Percentiles rank a stretch among this genome's conserved stretches.
Evolutionary conservation across 2,888 invertebrate species (phyloP).

Genomic region (Graphium colonna): DNA sequence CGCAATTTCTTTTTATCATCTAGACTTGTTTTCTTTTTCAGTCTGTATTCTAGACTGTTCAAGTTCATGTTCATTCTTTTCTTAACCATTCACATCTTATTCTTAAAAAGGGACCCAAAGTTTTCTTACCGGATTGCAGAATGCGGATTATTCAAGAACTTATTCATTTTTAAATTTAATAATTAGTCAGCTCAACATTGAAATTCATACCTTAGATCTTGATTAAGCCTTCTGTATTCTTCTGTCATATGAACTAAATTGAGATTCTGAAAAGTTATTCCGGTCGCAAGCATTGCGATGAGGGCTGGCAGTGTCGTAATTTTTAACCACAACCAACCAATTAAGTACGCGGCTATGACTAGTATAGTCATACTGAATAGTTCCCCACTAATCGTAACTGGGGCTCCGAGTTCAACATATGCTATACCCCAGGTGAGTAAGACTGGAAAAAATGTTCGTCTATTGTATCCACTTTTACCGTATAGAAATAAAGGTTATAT

Average conservation of each 20-base stretch:
- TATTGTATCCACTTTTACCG: background rate
- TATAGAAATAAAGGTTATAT: slow-evolving; percentile 3
- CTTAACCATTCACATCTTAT: too few relatives aligned
- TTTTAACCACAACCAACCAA: slow-evolving; percentile 84
- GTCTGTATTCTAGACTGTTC: too few relatives aligned
- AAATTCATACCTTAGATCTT: slow-evolving; percentile 79
- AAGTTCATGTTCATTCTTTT: too few relatives aligned
- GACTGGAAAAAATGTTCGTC: slow-evolving; percentile 58
- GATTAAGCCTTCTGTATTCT: slow-evolving; percentile 80
- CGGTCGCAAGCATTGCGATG: slow-evolving; percentile 88
- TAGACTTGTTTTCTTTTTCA: too few relatives aligned
- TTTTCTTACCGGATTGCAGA: too few relatives aligned
- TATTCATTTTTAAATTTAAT: background rate
- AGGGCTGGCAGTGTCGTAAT: slow-evolving; percentile 86
- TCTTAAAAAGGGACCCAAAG: too few relatives aligned
- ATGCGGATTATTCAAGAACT: too few relatives aligned
- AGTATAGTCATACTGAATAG: slow-evolving; percentile 83
- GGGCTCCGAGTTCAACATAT: slow-evolving; percentile 82
- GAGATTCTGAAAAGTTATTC: slow-evolving; percentile 84
- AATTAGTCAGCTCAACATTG: background rate
- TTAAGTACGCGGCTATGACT: slow-evolving; percentile 84
- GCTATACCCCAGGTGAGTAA: slow-evolving; percentile 84
- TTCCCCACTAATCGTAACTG: slow-evolving; percentile 83
- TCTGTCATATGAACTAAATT: slow-evolving; percentile 82
- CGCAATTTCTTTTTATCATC: too few relatives aligned